Evolutionary conservation across 2,113 vertebrate genomes (phyloP).

Genomic region (Calyptommatus sinebrachiatus): DNA sequence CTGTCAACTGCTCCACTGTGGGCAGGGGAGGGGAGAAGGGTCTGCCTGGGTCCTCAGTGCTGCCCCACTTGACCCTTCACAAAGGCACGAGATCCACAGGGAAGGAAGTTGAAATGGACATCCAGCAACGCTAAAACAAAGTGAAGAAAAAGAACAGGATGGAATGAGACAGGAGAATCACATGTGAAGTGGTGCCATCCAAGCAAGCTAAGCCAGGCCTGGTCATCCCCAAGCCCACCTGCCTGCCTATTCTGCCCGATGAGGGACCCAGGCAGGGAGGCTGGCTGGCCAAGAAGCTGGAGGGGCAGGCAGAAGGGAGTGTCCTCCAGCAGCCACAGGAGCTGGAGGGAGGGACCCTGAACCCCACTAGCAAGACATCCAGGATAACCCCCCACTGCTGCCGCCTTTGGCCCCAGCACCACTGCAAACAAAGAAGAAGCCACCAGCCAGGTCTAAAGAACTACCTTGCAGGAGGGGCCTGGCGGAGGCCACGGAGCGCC

Average conservation of each 20-base stretch:
- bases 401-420: not conserved
- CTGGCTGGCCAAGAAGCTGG: not conserved
- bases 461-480: conserved; percentile 34
- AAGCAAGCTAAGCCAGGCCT: not conserved
- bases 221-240: rapidly evolving
- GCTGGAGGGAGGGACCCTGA: no score
- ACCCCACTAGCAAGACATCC: no score
- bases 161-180: conserved; percentile 52
- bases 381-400: no score
- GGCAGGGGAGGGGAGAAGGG: conserved; percentile 21
- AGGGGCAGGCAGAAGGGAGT: no score
- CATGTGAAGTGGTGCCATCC: conserved; percentile 12
- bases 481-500: not conserved
- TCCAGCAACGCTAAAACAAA: conserved; percentile 67
- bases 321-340: no score
- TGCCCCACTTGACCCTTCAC: not conserved
- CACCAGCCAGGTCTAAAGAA: rapidly evolving
- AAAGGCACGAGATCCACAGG: conserved; percentile 41
- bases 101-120: conserved; percentile 59
- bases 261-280: rapidly evolving
- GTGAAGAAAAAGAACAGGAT: conserved; percentile 55
- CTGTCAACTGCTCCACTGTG: not conserved
- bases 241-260: not conserved
- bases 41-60: conserved; percentile 33
- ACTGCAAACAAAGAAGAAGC: rapidly evolving